Evolutionary conservation across 2,797 vertebrate species (phyloP), one percentile per base, ranked within the genome.

Genomic region (Merluccius polli): DNA sequence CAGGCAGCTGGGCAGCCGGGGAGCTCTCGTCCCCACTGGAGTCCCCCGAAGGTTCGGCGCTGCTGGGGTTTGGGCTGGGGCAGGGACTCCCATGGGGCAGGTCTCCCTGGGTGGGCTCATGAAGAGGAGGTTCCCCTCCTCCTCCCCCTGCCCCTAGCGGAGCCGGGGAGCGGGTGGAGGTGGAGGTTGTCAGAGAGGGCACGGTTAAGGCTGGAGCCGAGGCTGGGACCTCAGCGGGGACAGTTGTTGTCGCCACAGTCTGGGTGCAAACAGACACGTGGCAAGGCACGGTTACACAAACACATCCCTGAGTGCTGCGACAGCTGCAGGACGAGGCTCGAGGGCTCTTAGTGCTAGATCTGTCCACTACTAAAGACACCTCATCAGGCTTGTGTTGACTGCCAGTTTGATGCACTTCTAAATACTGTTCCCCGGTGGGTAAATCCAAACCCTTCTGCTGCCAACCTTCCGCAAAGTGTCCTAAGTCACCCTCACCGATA

Each of bases 11-110:
- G 81, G 93, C 88, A 32, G 86, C 89, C 0, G 93, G 89, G 52
- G 89, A 79, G 81, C 89, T 81, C 77, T 94, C 93, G 38, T 95
- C 95, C 75, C 90, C 91, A 1, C 92, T 94, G 8, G 92, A 94
- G 83, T 91, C 88, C 48, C 89, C 90, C 0, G 91, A 85, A 75
- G 90, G 90, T 84, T 87, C 30, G 8, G 86, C 82, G 0, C 92
- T 86, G 77, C 90, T 89, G 75, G 87, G 84, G 82, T 89, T 88
- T 0, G 87, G 88, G 79, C 90, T 92, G 71, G 91, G 89, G 74
- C 87, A 89, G 52, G 87, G 86, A 68, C 87, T 88, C 30, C 91
- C 90, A 3, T 90, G 90, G 71, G 92, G 92, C 27, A 93, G 87
- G 33, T 93, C 92, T 73, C 92, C 92, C 76, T 92, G 92, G 15